Conservation (phyloP, 2,797 vertebrate genomes). For the Artibeus lituratus region DNA sequence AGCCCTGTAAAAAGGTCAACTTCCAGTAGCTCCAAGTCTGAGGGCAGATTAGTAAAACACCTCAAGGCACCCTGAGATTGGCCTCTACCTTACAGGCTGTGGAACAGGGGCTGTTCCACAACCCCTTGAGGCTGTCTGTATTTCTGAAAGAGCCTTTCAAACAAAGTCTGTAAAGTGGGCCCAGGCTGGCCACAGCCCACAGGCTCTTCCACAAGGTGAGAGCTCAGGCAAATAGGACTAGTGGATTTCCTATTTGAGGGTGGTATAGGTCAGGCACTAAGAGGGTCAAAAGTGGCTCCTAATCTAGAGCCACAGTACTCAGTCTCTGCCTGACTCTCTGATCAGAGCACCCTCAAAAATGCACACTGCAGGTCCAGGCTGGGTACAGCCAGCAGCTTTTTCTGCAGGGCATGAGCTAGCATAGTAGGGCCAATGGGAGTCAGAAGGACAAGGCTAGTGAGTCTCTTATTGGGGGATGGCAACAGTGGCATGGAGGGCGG, state of each 20-base stretch:
- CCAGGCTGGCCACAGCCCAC: not conserved
- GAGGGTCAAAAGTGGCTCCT: not conserved
- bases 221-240: not conserved
- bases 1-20: not conserved
- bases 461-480: not conserved
- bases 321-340: not conserved
- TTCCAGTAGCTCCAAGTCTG: not conserved
- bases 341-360: not conserved
- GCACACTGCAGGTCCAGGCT: not conserved
- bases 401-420: not conserved
- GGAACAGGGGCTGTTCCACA: not conserved
- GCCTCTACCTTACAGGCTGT: not conserved
- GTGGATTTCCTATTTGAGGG: not conserved
- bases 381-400: not conserved
- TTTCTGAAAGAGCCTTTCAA: not conserved
- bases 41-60: not conserved
- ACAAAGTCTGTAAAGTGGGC: not conserved
- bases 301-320: not conserved
- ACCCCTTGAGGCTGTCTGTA: too few relatives aligned
- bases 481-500: not conserved
- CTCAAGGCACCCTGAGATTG: not conserved
- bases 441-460: not conserved
- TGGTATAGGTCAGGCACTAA: not conserved
- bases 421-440: not conserved
- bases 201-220: not conserved